These are phyloP conservation scores for Lucilia cuprina DNA, from an alignment of 1,140 invertebrate genomes.

Conservation along the genomic window DNA sequence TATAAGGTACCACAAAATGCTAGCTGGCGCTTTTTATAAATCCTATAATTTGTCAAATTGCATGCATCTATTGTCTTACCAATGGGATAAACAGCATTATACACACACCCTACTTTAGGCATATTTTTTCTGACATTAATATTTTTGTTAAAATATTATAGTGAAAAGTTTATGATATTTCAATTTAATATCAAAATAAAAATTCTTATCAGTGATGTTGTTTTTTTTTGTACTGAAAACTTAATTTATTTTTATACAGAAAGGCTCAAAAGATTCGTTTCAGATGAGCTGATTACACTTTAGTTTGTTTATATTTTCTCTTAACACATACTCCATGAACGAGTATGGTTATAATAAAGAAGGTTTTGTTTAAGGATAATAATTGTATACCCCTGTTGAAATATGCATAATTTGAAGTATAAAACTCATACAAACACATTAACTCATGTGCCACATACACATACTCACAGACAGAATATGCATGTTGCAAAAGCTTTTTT, in stretches of 20 bases:
- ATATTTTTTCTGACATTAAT: neutral
- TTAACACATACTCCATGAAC: too few species aligned
- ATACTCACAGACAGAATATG: neutral
- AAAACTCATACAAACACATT: neutral
- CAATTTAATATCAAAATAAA: too few species aligned
- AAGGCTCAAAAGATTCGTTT: too few species aligned
- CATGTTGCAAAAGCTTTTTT: neutral
- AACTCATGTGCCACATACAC: neutral
- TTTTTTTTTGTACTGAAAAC: too few species aligned
- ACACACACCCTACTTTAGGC: neutral
- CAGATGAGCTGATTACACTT: too few species aligned
- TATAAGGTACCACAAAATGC: too few species aligned
- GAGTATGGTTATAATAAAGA: neutral
- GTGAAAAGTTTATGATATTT: too few species aligned
- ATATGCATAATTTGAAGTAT: constrained; percentile 12
- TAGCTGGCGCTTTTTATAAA: neutral
- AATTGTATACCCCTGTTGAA: constrained; percentile 3
- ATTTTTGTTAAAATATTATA: too few species aligned
- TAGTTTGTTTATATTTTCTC: too few species aligned
- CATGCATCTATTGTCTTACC: neutral
- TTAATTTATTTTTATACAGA: too few species aligned
- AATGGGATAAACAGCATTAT: neutral
- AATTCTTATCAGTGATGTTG: too few species aligned
- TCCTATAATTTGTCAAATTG: constrained; percentile 12
- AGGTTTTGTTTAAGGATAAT: neutral